Evolutionary conservation across 2,888 invertebrate species (phyloP), one percentile per base, ranked within the genome.

Genomic region (Rotaria socialis): DNA sequence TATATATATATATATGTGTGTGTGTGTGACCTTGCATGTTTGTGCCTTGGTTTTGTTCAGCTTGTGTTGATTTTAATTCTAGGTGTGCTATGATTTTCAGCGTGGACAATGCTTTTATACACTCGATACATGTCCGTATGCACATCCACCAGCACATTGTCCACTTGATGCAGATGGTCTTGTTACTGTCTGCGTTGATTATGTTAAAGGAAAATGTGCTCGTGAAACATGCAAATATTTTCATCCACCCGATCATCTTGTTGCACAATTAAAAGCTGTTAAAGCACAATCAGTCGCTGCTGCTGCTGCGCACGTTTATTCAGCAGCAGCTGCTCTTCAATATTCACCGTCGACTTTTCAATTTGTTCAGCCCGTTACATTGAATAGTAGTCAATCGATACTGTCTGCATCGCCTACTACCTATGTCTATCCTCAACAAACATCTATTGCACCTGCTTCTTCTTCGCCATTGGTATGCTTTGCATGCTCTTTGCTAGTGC

Each of bases 201-300:
- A 95, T 94, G 95, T 96, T 88, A 90, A 91, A 89, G 90, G 91
- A 88, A 91, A 91, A 94, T 96, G 96, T 94, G 94, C 95, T 94
- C 96, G 96, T 94, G 96, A 96, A 94, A 95, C 96, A 94, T 97
- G 97, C 95, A 96, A 96, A 94, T 96, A 96, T 95, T 96, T 96
- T 95, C 96, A 97, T 94, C 96, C 96, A 94, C 96, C 96, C 94
- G 95, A 96, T 94, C 96, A 97, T 95, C 96, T 97, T 94, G 95
- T 95, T 95, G 95, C 95, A 94, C 95, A 95, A 95, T 95, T 96
- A 94, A 96, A 96, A 87, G 80, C 80, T 47, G 80, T 80, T 24
- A 80, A 80, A 80, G 80, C 80, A 47, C 43, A 80, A 47, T 47
- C 43, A 47, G 80, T 24, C 47, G 80, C 80, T 10, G 86, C 74